Conservation (phyloP, 2,113 vertebrate species). For the Poeciliopsis occidentalis region DNA sequence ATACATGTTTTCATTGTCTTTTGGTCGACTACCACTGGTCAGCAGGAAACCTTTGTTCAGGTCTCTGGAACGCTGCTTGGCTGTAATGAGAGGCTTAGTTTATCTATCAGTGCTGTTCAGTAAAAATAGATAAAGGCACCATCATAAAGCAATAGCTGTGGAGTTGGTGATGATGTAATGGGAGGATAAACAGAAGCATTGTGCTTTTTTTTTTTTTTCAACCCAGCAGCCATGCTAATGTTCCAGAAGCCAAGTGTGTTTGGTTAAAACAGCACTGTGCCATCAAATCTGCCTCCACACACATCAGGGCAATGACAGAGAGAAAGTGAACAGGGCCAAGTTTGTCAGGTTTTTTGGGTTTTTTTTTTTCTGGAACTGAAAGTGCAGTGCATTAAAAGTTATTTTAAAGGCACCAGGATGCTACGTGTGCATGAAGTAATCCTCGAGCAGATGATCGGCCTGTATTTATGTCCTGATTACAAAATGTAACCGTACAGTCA, state of each 20-base stretch:
- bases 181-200: conserved; percentile 31
- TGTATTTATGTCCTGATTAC: conserved; percentile 46
- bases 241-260: conserved; percentile 26
- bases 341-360: neutral
- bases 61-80: conserved; percentile 13
- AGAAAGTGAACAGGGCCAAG: neutral
- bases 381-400: neutral
- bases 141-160: conserved; percentile 25
- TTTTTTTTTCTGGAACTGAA: neutral
- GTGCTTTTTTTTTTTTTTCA: conserved; percentile 14
- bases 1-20: conserved; percentile 1
- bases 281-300: conserved; percentile 20
- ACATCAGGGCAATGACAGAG: conserved; percentile 18
- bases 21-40: conserved; percentile 19
- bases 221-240: conserved; percentile 22
- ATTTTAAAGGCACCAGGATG: neutral
- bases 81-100: conserved; percentile 23
- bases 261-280: conserved; percentile 26
- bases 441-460: conserved; percentile 40
- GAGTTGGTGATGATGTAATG: no score
- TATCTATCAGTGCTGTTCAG: conserved; percentile 25
- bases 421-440: conserved; percentile 8
- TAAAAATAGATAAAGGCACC: conserved; percentile 45
- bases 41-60: conserved; percentile 26
- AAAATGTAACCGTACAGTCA: conserved; percentile 39